Base-by-base conservation (phyloP, 2,888 invertebrate genomes). In the Leptinotarsa rubiginosa region DNA sequence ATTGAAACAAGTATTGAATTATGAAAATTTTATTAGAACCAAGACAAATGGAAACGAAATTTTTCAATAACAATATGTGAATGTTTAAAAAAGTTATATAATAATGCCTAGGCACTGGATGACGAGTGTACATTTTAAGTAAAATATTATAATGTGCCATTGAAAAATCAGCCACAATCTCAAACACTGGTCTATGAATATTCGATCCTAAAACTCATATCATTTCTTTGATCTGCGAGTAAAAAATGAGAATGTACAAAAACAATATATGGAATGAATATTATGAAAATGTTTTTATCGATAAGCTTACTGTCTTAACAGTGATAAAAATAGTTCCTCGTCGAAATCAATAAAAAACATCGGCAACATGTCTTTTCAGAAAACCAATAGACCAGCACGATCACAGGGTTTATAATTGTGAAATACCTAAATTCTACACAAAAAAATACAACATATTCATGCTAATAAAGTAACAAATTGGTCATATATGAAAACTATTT, bases 91-190 rank as follows among this genome's bases (percentile, higher is more conserved):
- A 87, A 86, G 20, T 41, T 87, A 86, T 86, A 85, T 83, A 85
- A 82, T 85, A 83, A 85, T 86, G 85, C 86, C 87, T 86, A 87
- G 87, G 87, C 87, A 87, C 87, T 87, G 87, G 81, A 77, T 80
- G 78, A 84, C 84, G 83, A 81, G 81, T 82, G 83, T 82, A 79
- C 81, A 83, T 71, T 77, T 82, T 81, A 83, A 84, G 83, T 81
- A 84, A 85, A 83, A 84, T 75, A 80, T 77, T 79, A 81, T 78
- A 84, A 82, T 79, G 82, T 81, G 84, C 82, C 84, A 84, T 81
- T 81, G 80, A 78, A 80, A 79, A 84, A 84, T 86, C 84, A 84
- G 84, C 83, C 84, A 86, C 85, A 85, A 86, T 85, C 84, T 84
- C 84, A 84, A 86, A 78, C 78, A 77, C 78, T 77, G 77, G 78